These are phyloP conservation scores for Megastigmus dorsalis DNA, from an alignment of 2,888 invertebrate genomes.

Conservation along the genomic window DNA sequence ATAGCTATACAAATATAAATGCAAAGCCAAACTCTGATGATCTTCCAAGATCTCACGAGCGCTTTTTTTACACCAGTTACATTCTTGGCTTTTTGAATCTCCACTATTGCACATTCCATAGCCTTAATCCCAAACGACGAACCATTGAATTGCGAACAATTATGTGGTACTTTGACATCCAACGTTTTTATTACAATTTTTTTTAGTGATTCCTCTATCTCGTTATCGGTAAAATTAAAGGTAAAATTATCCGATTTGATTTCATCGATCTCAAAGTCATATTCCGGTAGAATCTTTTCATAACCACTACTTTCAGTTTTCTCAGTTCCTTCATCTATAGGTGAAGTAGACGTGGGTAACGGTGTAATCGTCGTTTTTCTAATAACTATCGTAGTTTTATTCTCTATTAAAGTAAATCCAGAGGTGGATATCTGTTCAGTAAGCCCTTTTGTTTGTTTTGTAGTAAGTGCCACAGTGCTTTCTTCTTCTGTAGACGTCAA, in stretches of 20 bases:
- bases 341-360: neutral
- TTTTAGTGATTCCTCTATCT: conserved; percentile 54
- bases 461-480: no score
- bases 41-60: conserved; percentile 65
- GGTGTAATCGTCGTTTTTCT: neutral
- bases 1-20: conserved; percentile 75
- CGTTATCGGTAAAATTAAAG: conserved; percentile 72
- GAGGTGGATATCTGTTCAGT: no score
- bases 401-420: no score
- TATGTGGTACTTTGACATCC: conserved; percentile 69
- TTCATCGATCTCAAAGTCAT: conserved; percentile 72
- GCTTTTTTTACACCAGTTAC: conserved; percentile 57
- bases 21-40: conserved; percentile 73
- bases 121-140: conserved; percentile 71
- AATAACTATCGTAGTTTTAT: neutral
- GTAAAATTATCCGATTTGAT: conserved; percentile 69
- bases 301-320: conserved; percentile 71
- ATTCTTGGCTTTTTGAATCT: conserved; percentile 67
- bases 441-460: no score
- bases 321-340: neutral
- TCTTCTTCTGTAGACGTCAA: no score
- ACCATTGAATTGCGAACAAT: conserved; percentile 75
- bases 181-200: conserved; percentile 71
- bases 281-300: conserved; percentile 74
- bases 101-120: conserved; percentile 72